A percentile compares a stretch with the other conserved stretches of the same genome.
Conservation (phyloP, 2,888 invertebrate genomes). For the Acleris cristana region DNA sequence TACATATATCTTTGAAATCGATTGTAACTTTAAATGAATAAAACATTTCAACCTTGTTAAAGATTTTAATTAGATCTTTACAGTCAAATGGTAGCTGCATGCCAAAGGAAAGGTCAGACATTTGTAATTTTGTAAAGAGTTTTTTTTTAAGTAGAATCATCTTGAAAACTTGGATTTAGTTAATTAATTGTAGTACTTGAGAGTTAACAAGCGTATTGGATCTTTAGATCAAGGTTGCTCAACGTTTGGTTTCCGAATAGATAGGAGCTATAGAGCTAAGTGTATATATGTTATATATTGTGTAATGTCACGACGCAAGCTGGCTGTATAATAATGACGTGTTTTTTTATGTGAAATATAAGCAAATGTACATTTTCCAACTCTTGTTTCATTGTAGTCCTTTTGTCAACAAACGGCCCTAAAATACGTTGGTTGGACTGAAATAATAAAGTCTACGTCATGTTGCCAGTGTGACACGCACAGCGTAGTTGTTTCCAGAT, state of each 20-base stretch:
- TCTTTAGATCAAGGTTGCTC: constrained; percentile 40
- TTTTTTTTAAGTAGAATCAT: background rate
- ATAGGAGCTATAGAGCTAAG: constrained; percentile 47
- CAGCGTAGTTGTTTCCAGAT: constrained; percentile 31
- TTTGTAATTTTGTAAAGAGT: background rate
- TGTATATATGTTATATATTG: constrained; percentile 59
- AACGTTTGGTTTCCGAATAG: constrained; percentile 39
- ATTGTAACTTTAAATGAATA: background rate
- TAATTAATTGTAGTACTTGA: background rate
- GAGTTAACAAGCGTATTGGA: constrained; percentile 12
- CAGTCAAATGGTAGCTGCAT: too few species aligned
- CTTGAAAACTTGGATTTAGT: background rate
- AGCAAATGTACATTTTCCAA: constrained; percentile 74
- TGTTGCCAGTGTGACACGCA: constrained; percentile 9
- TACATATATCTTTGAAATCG: too few species aligned
- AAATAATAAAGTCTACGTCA: background rate
- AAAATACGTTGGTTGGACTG: background rate
- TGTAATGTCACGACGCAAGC: constrained; percentile 47
- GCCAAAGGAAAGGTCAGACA: background rate
- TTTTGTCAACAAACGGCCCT: constrained; percentile 5
- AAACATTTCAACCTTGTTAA: background rate
- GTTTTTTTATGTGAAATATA: constrained; percentile 80
- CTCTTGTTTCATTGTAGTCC: constrained; percentile 66
- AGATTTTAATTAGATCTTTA: background rate
- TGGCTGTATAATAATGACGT: constrained; percentile 64